Evolutionary conservation across 2,797 vertebrate genomes (phyloP).

Genomic region (Philypnodon macrostomus): DNA sequence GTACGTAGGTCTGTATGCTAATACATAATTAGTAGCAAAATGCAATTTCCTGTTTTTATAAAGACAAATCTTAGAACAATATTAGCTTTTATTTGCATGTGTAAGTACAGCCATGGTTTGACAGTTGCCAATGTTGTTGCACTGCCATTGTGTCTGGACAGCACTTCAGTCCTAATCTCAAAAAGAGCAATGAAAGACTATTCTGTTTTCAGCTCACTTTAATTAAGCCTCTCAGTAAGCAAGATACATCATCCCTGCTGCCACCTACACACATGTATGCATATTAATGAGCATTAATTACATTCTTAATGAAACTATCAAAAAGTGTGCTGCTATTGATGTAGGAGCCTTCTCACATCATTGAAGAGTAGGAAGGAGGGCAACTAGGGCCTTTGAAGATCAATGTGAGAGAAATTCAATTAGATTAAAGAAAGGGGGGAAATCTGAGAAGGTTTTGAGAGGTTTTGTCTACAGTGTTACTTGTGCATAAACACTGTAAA

Average conservation of each 20-base stretch:
- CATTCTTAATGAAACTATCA: slow-evolving; percentile 81
- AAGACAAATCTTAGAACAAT: slow-evolving; percentile 47
- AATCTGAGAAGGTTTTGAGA: slow-evolving; percentile 63
- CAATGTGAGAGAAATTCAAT: slow-evolving; percentile 80
- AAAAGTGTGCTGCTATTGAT: slow-evolving; percentile 75
- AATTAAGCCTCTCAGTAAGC: slow-evolving; percentile 73
- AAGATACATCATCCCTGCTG: slow-evolving; percentile 64
- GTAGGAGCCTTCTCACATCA: slow-evolving; percentile 60
- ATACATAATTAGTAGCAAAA: slow-evolving; percentile 28
- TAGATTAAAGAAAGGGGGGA: slow-evolving; percentile 71
- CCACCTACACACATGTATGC: slow-evolving; percentile 65
- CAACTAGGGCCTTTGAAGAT: slow-evolving; percentile 76
- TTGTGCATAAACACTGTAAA: slow-evolving; percentile 27
- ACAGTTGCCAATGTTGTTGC: slow-evolving; percentile 58
- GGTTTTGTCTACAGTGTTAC: slow-evolving; percentile 66
- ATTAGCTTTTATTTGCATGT: slow-evolving; percentile 57
- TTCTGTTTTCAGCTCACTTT: slow-evolving; percentile 68
- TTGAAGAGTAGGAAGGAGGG: slow-evolving; percentile 62
- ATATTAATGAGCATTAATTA: slow-evolving; percentile 85
- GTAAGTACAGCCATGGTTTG: slow-evolving; percentile 54
- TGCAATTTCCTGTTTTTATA: slow-evolving; percentile 27
- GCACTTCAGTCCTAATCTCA: slow-evolving; percentile 68
- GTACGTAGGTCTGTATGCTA: too few species aligned
- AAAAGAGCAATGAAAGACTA: slow-evolving; percentile 61
- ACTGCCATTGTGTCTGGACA: slow-evolving; percentile 60